These are phyloP conservation scores for Triplophysa rosa DNA, from an alignment of 2,113 vertebrate genomes.

Conservation along the genomic window DNA sequence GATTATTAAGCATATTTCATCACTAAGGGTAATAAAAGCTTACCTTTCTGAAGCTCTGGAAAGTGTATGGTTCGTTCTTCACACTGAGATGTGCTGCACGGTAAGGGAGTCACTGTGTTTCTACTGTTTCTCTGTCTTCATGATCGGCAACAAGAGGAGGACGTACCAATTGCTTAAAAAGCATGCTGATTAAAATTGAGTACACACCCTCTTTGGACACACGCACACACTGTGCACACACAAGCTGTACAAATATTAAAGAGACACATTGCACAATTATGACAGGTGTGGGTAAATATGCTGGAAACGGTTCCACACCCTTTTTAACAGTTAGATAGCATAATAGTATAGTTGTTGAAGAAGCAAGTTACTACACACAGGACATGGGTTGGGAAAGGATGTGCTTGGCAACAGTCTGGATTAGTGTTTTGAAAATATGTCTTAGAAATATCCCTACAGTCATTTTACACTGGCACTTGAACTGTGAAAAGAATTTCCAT, in stretches of 20 bases:
- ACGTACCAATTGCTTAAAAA: not conserved
- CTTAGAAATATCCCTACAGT: not conserved
- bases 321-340: not conserved
- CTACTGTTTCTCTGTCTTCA: slow-evolving; percentile 19
- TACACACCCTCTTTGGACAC: slow-evolving; percentile 9
- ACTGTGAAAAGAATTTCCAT: too few species aligned
- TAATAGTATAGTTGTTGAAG: too few species aligned
- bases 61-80: not conserved
- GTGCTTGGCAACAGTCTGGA: not conserved
- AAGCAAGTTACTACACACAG: not conserved
- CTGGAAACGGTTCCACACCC: not conserved
- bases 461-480: not conserved
- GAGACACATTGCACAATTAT: not conserved
- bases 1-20: slow-evolving; percentile 1
- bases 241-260: too few species aligned
- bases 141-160: slow-evolving; percentile 9
- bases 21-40: not conserved
- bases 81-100: not conserved
- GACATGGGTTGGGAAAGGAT: not conserved
- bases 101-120: slow-evolving; percentile 8
- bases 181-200: not conserved
- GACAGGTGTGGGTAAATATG: not conserved
- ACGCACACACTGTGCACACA: not conserved
- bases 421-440: not conserved
- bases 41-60: slow-evolving; percentile 1